Evolutionary conservation across 1,140 invertebrate genomes (phyloP).

Genomic region (Rhynchophorus ferrugineus): DNA sequence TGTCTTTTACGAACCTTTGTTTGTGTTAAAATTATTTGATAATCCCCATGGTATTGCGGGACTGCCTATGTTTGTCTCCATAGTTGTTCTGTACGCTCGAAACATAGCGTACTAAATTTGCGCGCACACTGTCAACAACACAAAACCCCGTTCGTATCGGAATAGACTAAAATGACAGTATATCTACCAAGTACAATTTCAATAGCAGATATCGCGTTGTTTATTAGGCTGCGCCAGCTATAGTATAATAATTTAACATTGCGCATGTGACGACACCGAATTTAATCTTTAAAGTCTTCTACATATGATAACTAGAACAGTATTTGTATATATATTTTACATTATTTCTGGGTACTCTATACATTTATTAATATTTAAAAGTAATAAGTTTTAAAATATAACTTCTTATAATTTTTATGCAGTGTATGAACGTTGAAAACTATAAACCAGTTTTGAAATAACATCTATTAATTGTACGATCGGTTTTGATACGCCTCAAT

Average conservation of each 20-base stretch:
- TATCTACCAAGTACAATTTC: constrained; percentile 16
- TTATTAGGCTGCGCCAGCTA: constrained; percentile 13
- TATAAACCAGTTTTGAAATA: no score
- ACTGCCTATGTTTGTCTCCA: constrained; percentile 27
- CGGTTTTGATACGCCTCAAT: no score
- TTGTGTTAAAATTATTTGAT: constrained; percentile 26
- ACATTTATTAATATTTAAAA: no score
- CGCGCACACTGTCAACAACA: constrained; percentile 15
- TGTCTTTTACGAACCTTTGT: constrained; percentile 21
- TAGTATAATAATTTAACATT: constrained; percentile 3
- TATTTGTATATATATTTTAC: no score
- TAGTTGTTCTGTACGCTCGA: constrained; percentile 35
- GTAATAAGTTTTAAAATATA: no score
- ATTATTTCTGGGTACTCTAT: no score
- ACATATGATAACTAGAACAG: no score
- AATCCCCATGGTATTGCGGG: constrained; percentile 29
- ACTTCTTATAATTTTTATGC: no score
- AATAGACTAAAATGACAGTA: constrained; percentile 22
- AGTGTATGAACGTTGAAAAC: no score
- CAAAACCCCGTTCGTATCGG: constrained; percentile 12
- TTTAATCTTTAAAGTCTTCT: no score
- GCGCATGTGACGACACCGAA: constrained; percentile 22
- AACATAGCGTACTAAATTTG: constrained; percentile 31
- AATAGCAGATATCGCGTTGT: constrained; percentile 22
- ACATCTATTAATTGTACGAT: no score